Evolutionary conservation across 2,888 invertebrate genomes (phyloP), one percentile per base, ranked within the genome.

Genomic region (Patella depressa): DNA sequence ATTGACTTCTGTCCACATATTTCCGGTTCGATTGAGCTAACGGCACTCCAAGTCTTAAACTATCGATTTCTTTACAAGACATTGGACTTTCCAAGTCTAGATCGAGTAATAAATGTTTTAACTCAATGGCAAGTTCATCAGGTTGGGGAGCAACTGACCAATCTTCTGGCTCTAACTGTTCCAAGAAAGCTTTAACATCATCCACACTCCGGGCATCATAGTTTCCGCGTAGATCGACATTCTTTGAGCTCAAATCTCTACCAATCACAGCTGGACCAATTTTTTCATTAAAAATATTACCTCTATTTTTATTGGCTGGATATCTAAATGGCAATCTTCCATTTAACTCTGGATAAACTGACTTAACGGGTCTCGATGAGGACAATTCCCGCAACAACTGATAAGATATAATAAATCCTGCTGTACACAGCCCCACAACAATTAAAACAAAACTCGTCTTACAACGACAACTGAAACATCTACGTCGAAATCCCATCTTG

Each of bases 61-160:
- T 74, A 75, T 87, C 87, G 53, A 89, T 86, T 53, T 88, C 86
- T 74, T 83, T 81, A 82, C 89, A 89, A 11, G 86, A 81, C 74
- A 88, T 76, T 70, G 80, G 80, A 79, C 88, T 88, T 15, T 81
- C 80, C 4, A 87, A 76, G 5, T 83, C 83, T 9, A 87, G 77
- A 57, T 87, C 88, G 53, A 83, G 65, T 34, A 89, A 74, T 53
- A 85, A 79, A 9, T 84, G 78, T 57, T 87, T 87, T 15, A 86
- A 79, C 19, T 85, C 81, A 19, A 87, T 79, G 11, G 87, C 85
- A 80, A 87, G 84, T 74, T 88, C 89, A 79, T 87, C 88, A 2
- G 88, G 84, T 34, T 87, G 87, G 17, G 76, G 70, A 3, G 88
- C 85, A 7, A 76, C 76, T 59, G 84, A 86, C 89, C 88, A 89